Base-by-base conservation (phyloP, 2,888 invertebrate species). In the Brenthis ino region DNA sequence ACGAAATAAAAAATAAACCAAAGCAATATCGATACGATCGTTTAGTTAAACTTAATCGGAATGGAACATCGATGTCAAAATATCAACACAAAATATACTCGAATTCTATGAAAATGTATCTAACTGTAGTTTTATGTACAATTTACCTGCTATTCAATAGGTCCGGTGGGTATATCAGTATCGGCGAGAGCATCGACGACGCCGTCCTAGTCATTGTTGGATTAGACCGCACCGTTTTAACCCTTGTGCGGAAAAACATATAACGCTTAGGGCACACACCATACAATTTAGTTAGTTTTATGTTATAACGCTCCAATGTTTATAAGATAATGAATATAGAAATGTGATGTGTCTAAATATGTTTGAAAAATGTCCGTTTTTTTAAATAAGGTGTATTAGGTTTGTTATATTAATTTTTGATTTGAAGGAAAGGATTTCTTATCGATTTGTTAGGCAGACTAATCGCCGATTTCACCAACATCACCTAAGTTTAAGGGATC, bases 151-250 rank as follows among this genome's bases (percentile, higher is more conserved):
- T 84, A 79, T 84, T 92, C 53, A 89, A 89, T 77, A 91, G 85
- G 77, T 93, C 93, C 92, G 93, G 92, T 77, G 93, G 91, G 79
- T 91, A 93, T 80, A 93, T 93, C 91, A 93, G 89, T 83, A 93
- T 93, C 87, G 93, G 93, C 79, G 93, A 93, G 74, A 93, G 91
- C 91, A 92, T 92, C 87, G 93, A 91, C 73, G 93, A 93, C 76
- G 93, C 93, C 76, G 93, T 89, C 88, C 93, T 87, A 83, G 92
- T 93, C 87, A 92, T 91, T 77, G 93, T 92, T 74, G 93, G 93
- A 80, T 92, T 93, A 87, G 93, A 93, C 85, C 93, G 93, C 86
- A 93, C 88, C 88, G 93, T 91, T 88, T 91, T 92, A 83, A 91
- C 90, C 93, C 93, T 93, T 91, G 78, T 80, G 80, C 84, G 82